A percentile compares a stretch with the other conserved stretches of the same genome.
These are phyloP conservation scores for Diaphora mendica DNA, from an alignment of 2,888 invertebrate species.

Conservation along the genomic window DNA sequence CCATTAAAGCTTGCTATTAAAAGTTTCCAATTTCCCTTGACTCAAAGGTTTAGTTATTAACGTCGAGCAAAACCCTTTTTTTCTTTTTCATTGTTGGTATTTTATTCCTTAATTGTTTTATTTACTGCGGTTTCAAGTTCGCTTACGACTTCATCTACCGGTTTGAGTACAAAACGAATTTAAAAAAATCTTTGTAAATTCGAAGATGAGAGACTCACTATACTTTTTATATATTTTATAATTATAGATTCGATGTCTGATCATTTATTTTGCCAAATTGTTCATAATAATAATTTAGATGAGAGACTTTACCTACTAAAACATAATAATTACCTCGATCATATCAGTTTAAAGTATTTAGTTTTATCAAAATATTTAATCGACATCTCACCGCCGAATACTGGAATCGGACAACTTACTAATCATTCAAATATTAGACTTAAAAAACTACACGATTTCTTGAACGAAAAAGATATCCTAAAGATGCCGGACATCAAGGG, in stretches of 20 bases:
- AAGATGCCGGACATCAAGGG: slow-evolving; percentile 77
- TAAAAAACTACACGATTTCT: slow-evolving; percentile 65
- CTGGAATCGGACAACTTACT: slow-evolving; percentile 68
- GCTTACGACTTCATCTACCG: slow-evolving; percentile 59
- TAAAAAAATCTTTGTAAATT: slow-evolving; percentile 52
- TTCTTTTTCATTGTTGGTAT: slow-evolving; percentile 58
- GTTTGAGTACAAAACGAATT: slow-evolving; percentile 54
- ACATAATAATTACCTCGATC: slow-evolving; percentile 57
- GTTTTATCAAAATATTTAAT: slow-evolving; percentile 70
- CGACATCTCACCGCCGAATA: slow-evolving; percentile 65
- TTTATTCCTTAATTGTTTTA: slow-evolving; percentile 76
- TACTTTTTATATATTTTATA: slow-evolving; percentile 43
- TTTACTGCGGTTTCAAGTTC: slow-evolving; percentile 64
- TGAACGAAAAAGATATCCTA: slow-evolving; percentile 73
- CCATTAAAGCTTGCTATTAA: slow-evolving; percentile 73
- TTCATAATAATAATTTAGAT: slow-evolving; percentile 32
- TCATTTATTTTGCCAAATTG: slow-evolving; percentile 47
- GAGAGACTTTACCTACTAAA: slow-evolving; percentile 44
- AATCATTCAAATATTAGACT: slow-evolving; percentile 75
- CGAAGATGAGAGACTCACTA: slow-evolving; percentile 47
- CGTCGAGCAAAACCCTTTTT: slow-evolving; percentile 58
- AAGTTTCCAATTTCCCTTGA: slow-evolving; percentile 73
- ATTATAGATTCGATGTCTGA: slow-evolving; percentile 31
- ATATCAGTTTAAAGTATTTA: slow-evolving; percentile 41
- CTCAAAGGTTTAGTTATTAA: slow-evolving; percentile 66